Evolutionary conservation across 2,888 invertebrate genomes (phyloP), one percentile per base, ranked within the genome.

Genomic region (Strigamia crassipes): DNA sequence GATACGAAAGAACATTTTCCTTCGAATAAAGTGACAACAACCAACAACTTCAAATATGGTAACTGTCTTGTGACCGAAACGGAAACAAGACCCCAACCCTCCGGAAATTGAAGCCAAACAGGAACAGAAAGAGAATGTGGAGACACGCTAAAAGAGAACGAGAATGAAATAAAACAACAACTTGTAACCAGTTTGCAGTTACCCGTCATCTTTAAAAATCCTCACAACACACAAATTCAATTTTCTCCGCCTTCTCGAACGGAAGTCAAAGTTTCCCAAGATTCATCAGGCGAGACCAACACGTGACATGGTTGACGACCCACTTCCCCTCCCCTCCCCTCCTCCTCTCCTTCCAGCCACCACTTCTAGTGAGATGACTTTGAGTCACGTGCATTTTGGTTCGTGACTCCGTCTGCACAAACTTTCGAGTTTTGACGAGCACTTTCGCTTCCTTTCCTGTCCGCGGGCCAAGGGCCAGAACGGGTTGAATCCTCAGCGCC

Each of bases 211-310:
- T 73, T 73, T 73, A 73, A 73, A 73, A 73, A 73, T 73, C 73
- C 73, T 73, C 73, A 18, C 61, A 73, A 73, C 73, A 73, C 31
- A 73, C 73, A 73, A 73, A 73, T 73, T 73, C 73, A 73, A 73
- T 73, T 73, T 73, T 73, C 73, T 73, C 73, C 73, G 73, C 73
- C 73, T 73, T 27, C 73, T 73, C n/a, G 73, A 73, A 73, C 73
- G 73, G 73, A 73, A 73, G 73, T 73, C 73, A 73, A 73, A 73
- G 73, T 73, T 73, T 73, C 73, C 73, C 73, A 73, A 73, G 73
- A 73, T 73, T 73, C 73, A 73, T 73, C 73, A 73, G 73, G 73
- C 73, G 73, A 73, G 73, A 73, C 73, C 73, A 73, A 73, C 73
- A 73, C 73, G 73, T 73, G 73, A 73, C 73, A 73, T 73, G 73